Conservation (phyloP, 2,113 vertebrate genomes). For the Phylloscopus trochilus region DNA sequence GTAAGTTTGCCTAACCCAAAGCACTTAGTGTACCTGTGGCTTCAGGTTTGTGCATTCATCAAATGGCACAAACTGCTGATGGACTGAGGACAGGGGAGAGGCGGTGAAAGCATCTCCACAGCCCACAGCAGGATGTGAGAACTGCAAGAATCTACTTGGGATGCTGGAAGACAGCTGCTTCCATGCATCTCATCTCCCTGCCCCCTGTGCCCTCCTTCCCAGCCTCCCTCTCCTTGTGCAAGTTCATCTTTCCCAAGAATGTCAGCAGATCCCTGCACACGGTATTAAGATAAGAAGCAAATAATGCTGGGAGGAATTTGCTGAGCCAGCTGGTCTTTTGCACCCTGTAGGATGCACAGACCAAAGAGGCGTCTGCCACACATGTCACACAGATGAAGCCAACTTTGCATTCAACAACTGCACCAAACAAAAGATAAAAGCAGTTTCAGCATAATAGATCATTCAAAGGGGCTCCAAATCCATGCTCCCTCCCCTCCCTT, state of each 20-base stretch:
- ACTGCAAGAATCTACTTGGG: background rate
- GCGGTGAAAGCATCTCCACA: background rate
- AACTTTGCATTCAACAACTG: constrained; percentile 67
- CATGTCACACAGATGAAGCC: constrained; percentile 68
- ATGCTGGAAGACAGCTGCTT: background rate
- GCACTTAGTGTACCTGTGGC: background rate
- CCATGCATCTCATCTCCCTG: background rate
- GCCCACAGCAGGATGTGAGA: background rate
- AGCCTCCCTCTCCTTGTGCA: background rate
- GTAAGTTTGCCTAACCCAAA: background rate
- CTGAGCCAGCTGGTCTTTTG: constrained; percentile 67
- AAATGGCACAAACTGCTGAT: background rate
- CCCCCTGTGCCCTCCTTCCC: background rate
- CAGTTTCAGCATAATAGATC: constrained; percentile 58
- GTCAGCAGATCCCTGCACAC: background rate
- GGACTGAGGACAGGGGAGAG: background rate
- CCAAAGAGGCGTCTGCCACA: constrained; percentile 65
- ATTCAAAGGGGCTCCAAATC: constrained; percentile 46
- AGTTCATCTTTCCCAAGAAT: constrained; percentile 49
- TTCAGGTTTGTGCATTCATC: background rate
- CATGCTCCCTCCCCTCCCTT: background rate
- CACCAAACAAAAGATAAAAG: constrained; percentile 70
- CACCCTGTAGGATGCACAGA: constrained; percentile 61
- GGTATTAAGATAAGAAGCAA: constrained; percentile 37
- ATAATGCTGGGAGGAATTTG: constrained; percentile 55